Evolutionary conservation across 1,140 invertebrate species (phyloP), one percentile per base, ranked within the genome.

Genomic region (Drosophila seguyi): DNA sequence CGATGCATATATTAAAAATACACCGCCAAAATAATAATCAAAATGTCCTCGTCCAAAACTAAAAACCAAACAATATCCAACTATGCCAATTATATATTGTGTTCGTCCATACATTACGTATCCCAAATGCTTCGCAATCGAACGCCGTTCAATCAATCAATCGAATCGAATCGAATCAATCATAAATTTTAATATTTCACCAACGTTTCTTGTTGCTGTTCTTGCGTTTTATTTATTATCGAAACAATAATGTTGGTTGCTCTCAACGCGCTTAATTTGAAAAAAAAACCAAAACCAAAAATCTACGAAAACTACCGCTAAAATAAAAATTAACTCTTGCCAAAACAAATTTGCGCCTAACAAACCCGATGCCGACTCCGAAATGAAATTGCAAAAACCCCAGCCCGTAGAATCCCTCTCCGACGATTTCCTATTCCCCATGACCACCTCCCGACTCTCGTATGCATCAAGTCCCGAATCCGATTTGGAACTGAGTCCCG

Each of bases 341-440:
- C 65, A 42, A n/a, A n/a, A 68, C 11, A 57, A 68, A 50, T 27
- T 45, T 69, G 66, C 85, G 62, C 62, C 73, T 75, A 71, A 90
- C 72, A 11, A 31, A 60, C 61, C 65, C 53, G 48, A 57, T 13
- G n/a, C 57, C 57, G 13, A 72, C 56, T 20, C 53, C 34, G 47
- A 79, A 47, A 50, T 48, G 66, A 34, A 36, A 36, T 18, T 31
- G 55, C 56, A 55, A 69, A 88, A 72, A 90, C 65, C 79, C 65
- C 81, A 96, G 95, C 95, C 95, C 88, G 95, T 97, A 93, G 96
- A 97, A 94, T 96, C 96, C 93, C 94, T 97, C 93, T 97, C 96
- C 85, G 96, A 97, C 94, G 98, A 99, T 95, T 98, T 99, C 95
- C 96, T 99, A 91, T 99, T 99, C 95, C 98, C 98, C 87, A 98